Percentiles rank a stretch among this genome's conserved stretches.
Evolutionary conservation across 2,113 vertebrate genomes (phyloP).

Genomic region (Anoura caudifer): DNA sequence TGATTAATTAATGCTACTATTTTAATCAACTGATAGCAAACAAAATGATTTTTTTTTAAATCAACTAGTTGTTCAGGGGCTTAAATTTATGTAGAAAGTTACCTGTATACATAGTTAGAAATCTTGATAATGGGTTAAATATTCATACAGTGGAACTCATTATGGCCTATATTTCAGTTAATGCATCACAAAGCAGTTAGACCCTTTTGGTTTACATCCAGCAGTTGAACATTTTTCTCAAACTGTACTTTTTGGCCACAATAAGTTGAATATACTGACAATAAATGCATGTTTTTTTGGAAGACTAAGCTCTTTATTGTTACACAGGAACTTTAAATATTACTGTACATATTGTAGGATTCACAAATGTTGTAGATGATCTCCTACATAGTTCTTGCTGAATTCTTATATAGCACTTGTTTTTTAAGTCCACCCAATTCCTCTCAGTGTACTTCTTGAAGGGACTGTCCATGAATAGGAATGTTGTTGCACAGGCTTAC

Average conservation of each 20-base stretch:
- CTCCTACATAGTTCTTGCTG: neutral
- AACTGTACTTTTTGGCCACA: neutral
- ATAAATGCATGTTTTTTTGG: neutral
- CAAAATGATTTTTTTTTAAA: slow-evolving; percentile 16
- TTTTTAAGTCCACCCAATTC: neutral
- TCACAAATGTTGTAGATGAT: neutral
- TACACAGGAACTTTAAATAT: neutral
- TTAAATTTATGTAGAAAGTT: neutral
- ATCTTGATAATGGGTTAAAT: neutral
- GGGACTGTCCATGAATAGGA: neutral
- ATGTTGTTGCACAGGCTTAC: neutral
- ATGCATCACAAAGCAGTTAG: neutral
- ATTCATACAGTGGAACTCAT: neutral
- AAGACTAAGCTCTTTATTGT: neutral
- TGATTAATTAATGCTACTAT: neutral
- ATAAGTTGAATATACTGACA: neutral
- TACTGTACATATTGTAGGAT: neutral
- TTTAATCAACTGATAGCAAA: neutral
- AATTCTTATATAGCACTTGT: neutral
- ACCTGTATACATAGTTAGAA: neutral
- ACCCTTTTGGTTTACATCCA: slow-evolving; percentile 1
- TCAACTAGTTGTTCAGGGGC: neutral
- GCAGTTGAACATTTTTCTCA: neutral
- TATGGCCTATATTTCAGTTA: neutral
- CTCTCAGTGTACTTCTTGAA: neutral